These are phyloP conservation scores for Apodemia zela DNA, from an alignment of 2,888 invertebrate genomes.

Conservation along the genomic window DNA sequence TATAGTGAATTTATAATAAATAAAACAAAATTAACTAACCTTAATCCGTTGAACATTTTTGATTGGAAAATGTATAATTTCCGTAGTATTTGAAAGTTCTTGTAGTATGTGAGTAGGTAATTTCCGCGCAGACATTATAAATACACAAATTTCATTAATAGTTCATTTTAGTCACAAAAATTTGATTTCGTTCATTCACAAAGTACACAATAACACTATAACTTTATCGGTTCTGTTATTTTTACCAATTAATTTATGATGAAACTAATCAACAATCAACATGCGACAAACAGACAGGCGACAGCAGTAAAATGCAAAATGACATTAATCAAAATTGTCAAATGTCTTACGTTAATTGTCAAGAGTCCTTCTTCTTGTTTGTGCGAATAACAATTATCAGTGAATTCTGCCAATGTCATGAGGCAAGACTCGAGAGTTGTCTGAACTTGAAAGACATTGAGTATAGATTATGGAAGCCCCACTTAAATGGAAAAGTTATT, in stretches of 20 bases:
- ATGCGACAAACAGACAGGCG: neutral
- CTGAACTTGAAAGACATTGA: too few species aligned
- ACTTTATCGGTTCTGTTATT: neutral
- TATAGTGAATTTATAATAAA: conserved; percentile 9
- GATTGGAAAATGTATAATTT: conserved; percentile 81
- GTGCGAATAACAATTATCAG: too few species aligned
- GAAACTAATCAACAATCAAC: neutral
- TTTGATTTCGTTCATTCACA: neutral
- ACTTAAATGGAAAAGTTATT: too few species aligned
- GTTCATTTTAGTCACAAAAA: conserved; percentile 27
- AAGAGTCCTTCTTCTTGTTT: too few species aligned
- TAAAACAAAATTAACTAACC: conserved; percentile 65
- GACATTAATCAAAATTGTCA: too few species aligned
- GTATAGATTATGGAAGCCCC: too few species aligned
- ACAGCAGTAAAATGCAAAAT: too few species aligned
- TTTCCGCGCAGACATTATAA: conserved; percentile 54
- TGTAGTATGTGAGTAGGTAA: conserved; percentile 72
- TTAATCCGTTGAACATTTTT: conserved; percentile 86
- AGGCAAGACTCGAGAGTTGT: too few species aligned
- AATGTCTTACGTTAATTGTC: too few species aligned
- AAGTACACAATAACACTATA: neutral
- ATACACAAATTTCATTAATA: conserved; percentile 27
- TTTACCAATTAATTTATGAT: neutral
- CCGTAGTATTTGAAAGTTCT: conserved; percentile 80
- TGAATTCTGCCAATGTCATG: too few species aligned